Base-by-base conservation (phyloP, 2,888 invertebrate genomes). In the Odontothrips loti region DNA sequence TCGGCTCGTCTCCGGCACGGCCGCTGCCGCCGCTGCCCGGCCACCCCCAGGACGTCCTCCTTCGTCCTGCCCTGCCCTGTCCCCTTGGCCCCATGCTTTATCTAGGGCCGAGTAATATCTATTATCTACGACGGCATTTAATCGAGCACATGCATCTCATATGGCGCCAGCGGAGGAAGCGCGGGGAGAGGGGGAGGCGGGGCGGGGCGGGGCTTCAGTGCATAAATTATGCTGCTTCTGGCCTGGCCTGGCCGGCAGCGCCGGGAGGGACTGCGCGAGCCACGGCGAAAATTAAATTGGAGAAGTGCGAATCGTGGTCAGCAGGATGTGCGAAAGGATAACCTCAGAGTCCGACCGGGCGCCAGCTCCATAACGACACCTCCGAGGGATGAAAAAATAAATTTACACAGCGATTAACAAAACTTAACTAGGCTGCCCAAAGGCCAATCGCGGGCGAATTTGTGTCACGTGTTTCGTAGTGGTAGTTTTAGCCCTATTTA, bases 81-180 rank as follows among this genome's bases (percentile, higher is more conserved):
- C 51, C 51, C 20, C 23, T 10, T 27, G 68, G n/a, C 27, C 68
- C 68, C 68, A 27, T 12, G 68, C 68, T 75, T 75, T 75, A 75
- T 75, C 68, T 75, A 75, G 68, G 27, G 68, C 68, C 23, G 27
- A 75, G 68, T 75, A 75, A 75, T 75, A 75, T 75, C 68, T 75
- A 75, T 75, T 75, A 75, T 75, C 68, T 75, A 27, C 68, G 68
- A 75, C 27, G 68, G 68, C 68, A 75, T 75, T 75, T 75, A 75
- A 75, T 75, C 68, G 68, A 75, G 68, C 68, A 75, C 68, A 75
- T 75, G 68, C 68, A 75, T 75, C 68, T 75, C 68, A 75, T 75
- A 75, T 75, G 68, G 58, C 58, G 58, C 58, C 58, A n/a, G 58
- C 58, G 58, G 58, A 58, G 58, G 58, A 58, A 58, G n/a, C 58